Conservation (phyloP, 2,888 invertebrate species). For the Drosophila melanosoma region DNA sequence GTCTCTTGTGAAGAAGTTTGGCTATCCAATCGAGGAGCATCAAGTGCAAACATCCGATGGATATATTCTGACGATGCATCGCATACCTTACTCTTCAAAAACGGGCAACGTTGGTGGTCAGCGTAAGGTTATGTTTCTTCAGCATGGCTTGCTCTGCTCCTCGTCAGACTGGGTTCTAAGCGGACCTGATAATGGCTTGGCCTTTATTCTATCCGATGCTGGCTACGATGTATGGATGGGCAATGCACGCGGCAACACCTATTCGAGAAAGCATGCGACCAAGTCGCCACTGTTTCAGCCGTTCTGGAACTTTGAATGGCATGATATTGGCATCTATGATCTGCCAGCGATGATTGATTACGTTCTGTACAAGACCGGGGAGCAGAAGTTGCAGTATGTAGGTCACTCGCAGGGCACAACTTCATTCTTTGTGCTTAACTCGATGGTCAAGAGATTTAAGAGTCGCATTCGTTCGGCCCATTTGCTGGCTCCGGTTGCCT, state of each 20-base stretch:
- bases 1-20: conserved; percentile 49
- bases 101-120: conserved; percentile 34
- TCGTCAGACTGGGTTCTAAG: conserved; percentile 79
- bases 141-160: conserved; percentile 80
- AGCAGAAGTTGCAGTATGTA: conserved; percentile 57
- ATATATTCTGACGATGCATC: conserved; percentile 78
- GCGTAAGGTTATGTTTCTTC: conserved; percentile 72
- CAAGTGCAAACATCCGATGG: conserved; percentile 85
- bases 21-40: conserved; percentile 86
- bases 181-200: conserved; percentile 70
- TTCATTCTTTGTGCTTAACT: conserved; percentile 66
- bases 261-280: conserved; percentile 70
- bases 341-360: conserved; percentile 79
- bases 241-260: conserved; percentile 80
- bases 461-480: conserved; percentile 73
- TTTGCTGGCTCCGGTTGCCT: conserved; percentile 77
- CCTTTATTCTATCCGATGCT: conserved; percentile 72
- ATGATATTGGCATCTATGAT: conserved; percentile 77
- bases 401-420: conserved; percentile 81
- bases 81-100: conserved; percentile 75
- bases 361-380: conserved; percentile 61
- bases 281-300: conserved; percentile 57
- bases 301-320: conserved; percentile 81
- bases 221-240: conserved; percentile 82
- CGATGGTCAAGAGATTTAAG: conserved; percentile 65